Evolutionary conservation across 2,797 vertebrate species (phyloP), one percentile per base, ranked within the genome.

Genomic region (Rallus crepitans): DNA sequence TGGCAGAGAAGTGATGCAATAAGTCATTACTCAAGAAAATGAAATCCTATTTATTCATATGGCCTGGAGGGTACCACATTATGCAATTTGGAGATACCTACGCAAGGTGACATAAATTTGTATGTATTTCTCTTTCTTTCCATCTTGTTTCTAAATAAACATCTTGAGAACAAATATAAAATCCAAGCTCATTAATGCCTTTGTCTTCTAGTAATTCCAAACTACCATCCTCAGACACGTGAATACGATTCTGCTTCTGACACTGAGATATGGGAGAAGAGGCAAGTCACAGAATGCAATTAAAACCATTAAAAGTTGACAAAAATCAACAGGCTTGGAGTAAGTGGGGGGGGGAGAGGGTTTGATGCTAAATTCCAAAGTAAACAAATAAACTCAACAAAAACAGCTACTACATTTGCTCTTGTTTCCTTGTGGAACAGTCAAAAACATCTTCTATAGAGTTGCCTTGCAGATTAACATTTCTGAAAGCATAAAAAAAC

Each of bases 1-100:
- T 75, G 76, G 82, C 65, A 91, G 40, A 92, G 35, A 57, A 94
- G 40, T 89, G 75, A 93, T 91, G 93, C 75, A 95, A 81, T 72
- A 83, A 89, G 35, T 80, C 48, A 48, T 95, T 93, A 95, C 90
- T 92, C 94, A 96, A 90, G 78, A 93, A 96, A 90, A 96, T 90
- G 24, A 96, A 92, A 95, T 94, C 64, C 90, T 66, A 81, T 83
- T 90, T 89, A 95, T 95, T 85, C 91, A 90, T 64, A 87, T 61
- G 39, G 82, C 88, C 86, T 87, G 56, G 63, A 94, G 75, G 50
- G 71, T 37, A 45, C 7, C 47, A 11, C 20, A 19, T 91, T 78
- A 94, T 31, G 55, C 64, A 85, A 96, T 60, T 48, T 71, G 61
- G 61, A 87, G 76, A 96, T 96, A 93, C 90, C 92, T 82, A 66